phyloP scores from a whole-genome alignment of 2,113 vertebrate genomes.

The Xenopus laevis region DNA sequence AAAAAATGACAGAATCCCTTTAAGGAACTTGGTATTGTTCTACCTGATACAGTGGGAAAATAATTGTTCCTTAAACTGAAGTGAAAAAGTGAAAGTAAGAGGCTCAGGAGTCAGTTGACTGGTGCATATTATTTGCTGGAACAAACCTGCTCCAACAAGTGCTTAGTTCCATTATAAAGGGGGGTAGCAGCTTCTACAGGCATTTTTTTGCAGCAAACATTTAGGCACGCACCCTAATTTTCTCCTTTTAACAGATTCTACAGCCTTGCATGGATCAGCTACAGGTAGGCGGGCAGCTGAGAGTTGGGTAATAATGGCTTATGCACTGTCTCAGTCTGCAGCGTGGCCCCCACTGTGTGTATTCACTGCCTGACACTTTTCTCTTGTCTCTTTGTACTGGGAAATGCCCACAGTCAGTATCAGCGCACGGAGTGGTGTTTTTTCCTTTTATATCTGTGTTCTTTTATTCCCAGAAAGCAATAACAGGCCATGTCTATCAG shows the following conservation, averaged over 20 bases:
- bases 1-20: too few relatives aligned
- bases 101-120: too few relatives aligned
- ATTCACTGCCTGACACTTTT: constrained; percentile 53
- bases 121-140: too few relatives aligned
- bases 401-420: not conserved
- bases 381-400: not conserved
- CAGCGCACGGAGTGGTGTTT: not conserved
- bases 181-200: too few relatives aligned
- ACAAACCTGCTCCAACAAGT: too few relatives aligned
- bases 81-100: too few relatives aligned
- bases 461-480: not conserved
- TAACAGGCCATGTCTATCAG: not conserved
- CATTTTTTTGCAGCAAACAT: constrained; percentile 47
- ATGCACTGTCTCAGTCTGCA: constrained; percentile 44
- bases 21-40: too few relatives aligned
- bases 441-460: not conserved
- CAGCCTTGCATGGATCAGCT: constrained; percentile 62
- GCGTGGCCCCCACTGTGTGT: constrained; percentile 46
- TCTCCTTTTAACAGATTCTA: constrained; percentile 74
- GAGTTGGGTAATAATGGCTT: constrained; percentile 56
- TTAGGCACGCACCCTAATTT: constrained; percentile 52
- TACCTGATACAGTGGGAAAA: too few relatives aligned
- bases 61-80: too few relatives aligned
- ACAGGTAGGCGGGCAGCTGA: constrained; percentile 64
- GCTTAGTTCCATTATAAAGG: too few relatives aligned